Percentiles rank a stretch among this genome's conserved stretches.
phyloP scores from a whole-genome alignment of 2,888 invertebrate genomes.

The Diplazon laetatorius region DNA sequence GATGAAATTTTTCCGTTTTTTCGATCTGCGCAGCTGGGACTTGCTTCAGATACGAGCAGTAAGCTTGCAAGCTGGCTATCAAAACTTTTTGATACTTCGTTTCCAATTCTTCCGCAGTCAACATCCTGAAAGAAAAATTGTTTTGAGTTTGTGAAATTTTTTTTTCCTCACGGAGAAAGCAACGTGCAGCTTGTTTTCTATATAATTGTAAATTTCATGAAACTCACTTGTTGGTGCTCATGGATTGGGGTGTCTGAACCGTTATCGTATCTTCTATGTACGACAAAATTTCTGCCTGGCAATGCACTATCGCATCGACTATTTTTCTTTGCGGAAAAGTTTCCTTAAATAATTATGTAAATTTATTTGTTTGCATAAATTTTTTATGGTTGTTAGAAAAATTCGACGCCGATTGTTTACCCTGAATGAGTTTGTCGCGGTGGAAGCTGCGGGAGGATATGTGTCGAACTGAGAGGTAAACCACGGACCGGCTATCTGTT shows the following conservation, averaged over 20 bases:
- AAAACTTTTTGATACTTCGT: slow-evolving; percentile 87
- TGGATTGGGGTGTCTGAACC: slow-evolving; percentile 84
- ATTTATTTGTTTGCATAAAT: slow-evolving; percentile 3
- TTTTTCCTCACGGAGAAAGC: neutral
- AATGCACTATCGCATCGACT: slow-evolving; percentile 91
- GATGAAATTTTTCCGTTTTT: slow-evolving; percentile 84
- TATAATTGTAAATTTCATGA: slow-evolving; percentile 4
- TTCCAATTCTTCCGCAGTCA: slow-evolving; percentile 87
- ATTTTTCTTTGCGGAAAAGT: slow-evolving; percentile 92
- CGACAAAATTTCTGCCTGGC: slow-evolving; percentile 90
- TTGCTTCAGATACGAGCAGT: slow-evolving; percentile 86
- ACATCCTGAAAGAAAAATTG: slow-evolving; percentile 79
- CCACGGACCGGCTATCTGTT: slow-evolving; percentile 92
- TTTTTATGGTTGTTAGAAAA: no score
- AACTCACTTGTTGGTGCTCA: slow-evolving; percentile 83
- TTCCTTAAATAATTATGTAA: slow-evolving; percentile 83
- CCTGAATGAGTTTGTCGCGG: slow-evolving; percentile 87
- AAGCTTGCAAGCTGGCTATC: slow-evolving; percentile 87
- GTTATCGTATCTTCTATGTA: slow-evolving; percentile 89
- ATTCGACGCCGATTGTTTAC: slow-evolving; percentile 75
- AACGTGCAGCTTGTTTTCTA: no score
- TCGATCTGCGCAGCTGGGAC: slow-evolving; percentile 83
- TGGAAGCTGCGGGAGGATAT: slow-evolving; percentile 91
- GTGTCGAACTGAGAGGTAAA: slow-evolving; percentile 93
- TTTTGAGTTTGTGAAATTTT: slow-evolving; percentile 20